These are phyloP conservation scores for Myopa tessellatipennis DNA, from an alignment of 2,888 invertebrate species.

Conservation along the genomic window DNA sequence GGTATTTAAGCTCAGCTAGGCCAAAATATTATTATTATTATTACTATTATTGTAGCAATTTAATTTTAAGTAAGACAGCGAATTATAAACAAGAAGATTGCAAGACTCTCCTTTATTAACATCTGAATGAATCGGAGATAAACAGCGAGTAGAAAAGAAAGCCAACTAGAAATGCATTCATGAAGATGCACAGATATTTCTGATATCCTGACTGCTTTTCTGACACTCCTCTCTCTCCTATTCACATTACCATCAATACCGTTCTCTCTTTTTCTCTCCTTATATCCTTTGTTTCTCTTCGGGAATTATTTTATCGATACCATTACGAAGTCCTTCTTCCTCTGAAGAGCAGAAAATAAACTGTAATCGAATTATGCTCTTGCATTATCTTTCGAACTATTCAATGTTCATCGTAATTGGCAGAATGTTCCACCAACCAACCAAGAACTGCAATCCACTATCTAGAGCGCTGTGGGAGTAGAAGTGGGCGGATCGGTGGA, in stretches of 20 bases:
- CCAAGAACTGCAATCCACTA: not conserved
- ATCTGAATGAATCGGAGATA: no score
- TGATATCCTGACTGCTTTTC: no score
- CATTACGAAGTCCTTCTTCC: not conserved
- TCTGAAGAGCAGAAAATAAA: slow-evolving; percentile 15
- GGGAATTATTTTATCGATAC: not conserved
- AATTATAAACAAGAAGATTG: no score
- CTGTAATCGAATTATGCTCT: slow-evolving; percentile 34
- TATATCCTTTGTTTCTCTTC: not conserved
- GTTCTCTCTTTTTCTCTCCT: not conserved
- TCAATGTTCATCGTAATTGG: slow-evolving; percentile 28
- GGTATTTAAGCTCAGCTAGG: no score
- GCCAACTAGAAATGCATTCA: no score
- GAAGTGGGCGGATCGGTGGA: not conserved
- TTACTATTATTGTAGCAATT: no score
- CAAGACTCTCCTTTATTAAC: no score
- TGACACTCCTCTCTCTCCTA: no score
- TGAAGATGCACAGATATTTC: no score
- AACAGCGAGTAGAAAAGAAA: no score
- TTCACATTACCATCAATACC: not conserved
- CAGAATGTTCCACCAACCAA: slow-evolving; percentile 1
- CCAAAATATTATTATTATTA: no score
- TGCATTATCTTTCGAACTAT: slow-evolving; percentile 24
- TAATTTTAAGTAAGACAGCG: no score
- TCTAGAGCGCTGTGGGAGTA: not conserved